phyloP scores from a whole-genome alignment of 2,888 invertebrate genomes.

The Andrena haemorrhoa region DNA sequence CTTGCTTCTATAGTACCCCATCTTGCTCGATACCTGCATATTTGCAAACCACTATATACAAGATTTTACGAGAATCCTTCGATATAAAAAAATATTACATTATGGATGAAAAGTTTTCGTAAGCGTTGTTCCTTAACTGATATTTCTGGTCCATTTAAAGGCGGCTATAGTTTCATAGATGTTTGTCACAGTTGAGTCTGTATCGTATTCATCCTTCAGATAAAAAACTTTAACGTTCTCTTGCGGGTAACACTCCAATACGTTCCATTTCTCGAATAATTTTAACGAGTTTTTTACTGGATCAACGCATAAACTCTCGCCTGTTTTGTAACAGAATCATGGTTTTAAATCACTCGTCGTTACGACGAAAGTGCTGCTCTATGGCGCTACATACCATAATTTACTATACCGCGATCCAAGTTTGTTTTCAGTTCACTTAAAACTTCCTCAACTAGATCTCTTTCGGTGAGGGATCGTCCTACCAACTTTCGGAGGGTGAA shows the following conservation, averaged over 20 bases:
- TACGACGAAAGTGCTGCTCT: neutral
- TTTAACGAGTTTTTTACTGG: conserved; percentile 94
- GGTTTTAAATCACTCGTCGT: neutral
- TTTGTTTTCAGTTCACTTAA: conserved; percentile 89
- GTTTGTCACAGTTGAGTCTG: conserved; percentile 75
- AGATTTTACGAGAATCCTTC: conserved; percentile 30
- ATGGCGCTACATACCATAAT: conserved; percentile 86
- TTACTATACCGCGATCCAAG: conserved; percentile 87
- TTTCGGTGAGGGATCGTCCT: conserved; percentile 87
- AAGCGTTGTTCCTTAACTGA: conserved; percentile 67
- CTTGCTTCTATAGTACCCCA: conserved; percentile 1
- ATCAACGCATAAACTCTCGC: conserved; percentile 95
- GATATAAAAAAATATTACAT: conserved; percentile 52
- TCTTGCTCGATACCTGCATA: conserved; percentile 10
- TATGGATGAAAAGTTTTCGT: neutral
- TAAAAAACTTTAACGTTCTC: conserved; percentile 81
- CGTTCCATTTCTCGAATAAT: conserved; percentile 92
- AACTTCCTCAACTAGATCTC: conserved; percentile 89
- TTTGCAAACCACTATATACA: conserved; percentile 61
- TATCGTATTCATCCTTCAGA: conserved; percentile 79
- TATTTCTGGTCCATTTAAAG: conserved; percentile 80
- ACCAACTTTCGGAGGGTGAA: conserved; percentile 84
- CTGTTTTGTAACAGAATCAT: conserved; percentile 84
- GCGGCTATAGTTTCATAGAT: conserved; percentile 79
- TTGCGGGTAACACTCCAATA: conserved; percentile 87